phyloP scores from a whole-genome alignment of 2,888 invertebrate genomes.

The Sisyra terminalis region DNA sequence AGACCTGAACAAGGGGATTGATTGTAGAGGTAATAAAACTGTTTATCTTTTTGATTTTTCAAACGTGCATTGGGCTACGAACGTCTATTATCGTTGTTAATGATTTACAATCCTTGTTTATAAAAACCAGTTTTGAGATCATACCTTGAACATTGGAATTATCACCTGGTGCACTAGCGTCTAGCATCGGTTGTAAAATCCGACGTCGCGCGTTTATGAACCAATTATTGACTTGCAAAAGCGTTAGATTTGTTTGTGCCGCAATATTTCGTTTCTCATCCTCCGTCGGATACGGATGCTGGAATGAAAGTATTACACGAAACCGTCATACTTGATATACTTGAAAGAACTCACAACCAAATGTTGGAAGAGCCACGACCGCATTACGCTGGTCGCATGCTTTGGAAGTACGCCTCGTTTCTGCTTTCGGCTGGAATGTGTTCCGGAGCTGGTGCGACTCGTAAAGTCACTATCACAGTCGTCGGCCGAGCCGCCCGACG shows the following conservation, averaged over 20 bases:
- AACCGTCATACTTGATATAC: not conserved
- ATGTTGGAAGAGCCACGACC: constrained; percentile 93
- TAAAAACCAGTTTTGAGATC: too few species aligned
- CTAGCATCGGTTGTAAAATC: constrained; percentile 85
- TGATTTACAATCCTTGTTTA: too few species aligned
- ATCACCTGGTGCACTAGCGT: constrained; percentile 38
- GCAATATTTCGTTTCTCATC: constrained; percentile 86
- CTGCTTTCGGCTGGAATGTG: constrained; percentile 35
- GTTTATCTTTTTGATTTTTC: too few species aligned
- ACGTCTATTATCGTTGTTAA: too few species aligned
- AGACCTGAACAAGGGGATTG: too few species aligned
- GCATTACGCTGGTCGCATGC: constrained; percentile 90
- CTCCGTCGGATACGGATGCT: constrained; percentile 93
- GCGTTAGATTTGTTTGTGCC: constrained; percentile 72
- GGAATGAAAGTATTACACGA: constrained; percentile 15
- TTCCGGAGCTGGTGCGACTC: constrained; percentile 19
- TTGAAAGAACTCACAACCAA: constrained; percentile 59
- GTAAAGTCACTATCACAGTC: constrained; percentile 34
- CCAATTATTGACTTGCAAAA: constrained; percentile 85
- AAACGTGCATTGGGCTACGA: too few species aligned
- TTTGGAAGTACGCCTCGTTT: constrained; percentile 88
- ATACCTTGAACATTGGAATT: constrained; percentile 6
- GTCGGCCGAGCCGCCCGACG: constrained; percentile 37
- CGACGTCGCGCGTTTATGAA: constrained; percentile 86
- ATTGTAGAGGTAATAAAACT: too few species aligned